Conservation (phyloP, 2,113 vertebrate genomes). For the Ranitomeya variabilis region DNA sequence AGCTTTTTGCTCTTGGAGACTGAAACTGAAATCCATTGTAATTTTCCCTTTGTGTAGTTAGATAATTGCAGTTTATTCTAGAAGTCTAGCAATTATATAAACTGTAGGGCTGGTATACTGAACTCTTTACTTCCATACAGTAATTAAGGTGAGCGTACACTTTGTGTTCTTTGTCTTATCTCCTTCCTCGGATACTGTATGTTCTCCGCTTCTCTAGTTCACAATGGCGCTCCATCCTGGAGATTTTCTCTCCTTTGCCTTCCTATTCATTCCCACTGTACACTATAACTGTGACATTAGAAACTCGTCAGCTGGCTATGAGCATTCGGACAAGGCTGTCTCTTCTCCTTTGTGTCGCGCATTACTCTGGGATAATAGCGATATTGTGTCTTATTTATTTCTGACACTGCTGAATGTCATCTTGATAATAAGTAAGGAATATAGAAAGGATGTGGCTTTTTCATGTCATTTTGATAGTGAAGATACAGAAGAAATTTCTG, state of each 20-base stretch:
- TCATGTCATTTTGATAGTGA: background rate
- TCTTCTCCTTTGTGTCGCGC: constrained; percentile 10
- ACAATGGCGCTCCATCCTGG: constrained; percentile 6
- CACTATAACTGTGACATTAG: background rate
- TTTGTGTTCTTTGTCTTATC: constrained; percentile 7
- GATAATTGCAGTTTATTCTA: constrained; percentile 11
- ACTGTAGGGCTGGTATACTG: background rate
- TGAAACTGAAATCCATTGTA: background rate
- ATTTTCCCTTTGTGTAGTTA: background rate
- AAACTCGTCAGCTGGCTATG: background rate
- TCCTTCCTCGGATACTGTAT: background rate
- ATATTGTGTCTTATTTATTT: constrained; percentile 45
- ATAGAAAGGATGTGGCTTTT: background rate
- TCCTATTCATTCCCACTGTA: background rate
- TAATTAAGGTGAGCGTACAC: background rate
- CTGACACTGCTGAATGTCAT: constrained; percentile 42
- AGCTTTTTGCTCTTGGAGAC: background rate
- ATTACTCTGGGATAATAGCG: constrained; percentile 29
- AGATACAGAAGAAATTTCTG: background rate
- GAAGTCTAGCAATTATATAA: constrained; percentile 3
- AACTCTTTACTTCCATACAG: background rate
- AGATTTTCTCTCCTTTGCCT: background rate
- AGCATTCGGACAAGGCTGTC: constrained; percentile 2
- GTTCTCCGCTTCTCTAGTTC: background rate
- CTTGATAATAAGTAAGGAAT: constrained; percentile 18